A percentile compares a stretch with the other conserved stretches of the same genome.
Evolutionary conservation across 2,888 invertebrate species (phyloP).

Genomic region (Patella depressa): DNA sequence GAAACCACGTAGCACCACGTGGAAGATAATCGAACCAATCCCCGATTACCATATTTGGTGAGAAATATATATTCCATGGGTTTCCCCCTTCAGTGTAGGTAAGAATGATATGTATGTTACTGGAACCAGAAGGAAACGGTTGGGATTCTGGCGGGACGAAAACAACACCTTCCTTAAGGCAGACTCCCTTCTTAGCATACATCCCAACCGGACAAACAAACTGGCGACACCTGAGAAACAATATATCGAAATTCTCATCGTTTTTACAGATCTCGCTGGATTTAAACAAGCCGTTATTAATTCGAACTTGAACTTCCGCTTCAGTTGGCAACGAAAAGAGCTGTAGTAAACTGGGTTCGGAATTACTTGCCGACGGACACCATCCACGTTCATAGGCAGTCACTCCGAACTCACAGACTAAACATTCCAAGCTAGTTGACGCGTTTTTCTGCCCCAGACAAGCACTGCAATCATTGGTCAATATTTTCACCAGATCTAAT

Average conservation of each 20-base stretch:
- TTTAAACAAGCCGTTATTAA: neutral
- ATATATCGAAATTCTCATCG: neutral
- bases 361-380: neutral
- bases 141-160: neutral
- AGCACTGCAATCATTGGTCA: neutral
- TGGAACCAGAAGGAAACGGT: neutral
- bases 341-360: neutral
- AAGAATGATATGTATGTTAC: neutral
- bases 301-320: neutral
- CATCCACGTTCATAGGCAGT: neutral
- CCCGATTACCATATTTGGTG: no score
- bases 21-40: no score
- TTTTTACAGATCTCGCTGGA: neutral
- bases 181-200: neutral
- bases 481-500: neutral
- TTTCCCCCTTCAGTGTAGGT: neutral
- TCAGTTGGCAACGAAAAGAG: neutral
- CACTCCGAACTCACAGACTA: neutral
- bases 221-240: neutral
- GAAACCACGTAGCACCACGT: neutral
- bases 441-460: neutral
- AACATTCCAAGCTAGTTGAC: neutral
- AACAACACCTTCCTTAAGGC: neutral
- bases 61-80: no score
- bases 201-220: neutral